Evolutionary conservation across 2,888 invertebrate species (phyloP), one percentile per base, ranked within the genome.

Genomic region (Dryocosmus kuriphilus): DNA sequence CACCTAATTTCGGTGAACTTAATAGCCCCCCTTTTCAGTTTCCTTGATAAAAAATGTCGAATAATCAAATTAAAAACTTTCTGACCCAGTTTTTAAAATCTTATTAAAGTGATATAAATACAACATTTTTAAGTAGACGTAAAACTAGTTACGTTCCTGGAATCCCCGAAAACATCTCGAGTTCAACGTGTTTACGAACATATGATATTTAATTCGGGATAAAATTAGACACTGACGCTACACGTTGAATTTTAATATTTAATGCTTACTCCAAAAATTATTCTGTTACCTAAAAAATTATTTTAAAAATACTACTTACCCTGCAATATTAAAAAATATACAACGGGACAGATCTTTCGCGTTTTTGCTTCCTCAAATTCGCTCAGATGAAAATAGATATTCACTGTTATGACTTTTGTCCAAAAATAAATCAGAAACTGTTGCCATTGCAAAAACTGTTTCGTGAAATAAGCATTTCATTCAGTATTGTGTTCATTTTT

Each of bases 341-440:
- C 9, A 41, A 11, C 24, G 24, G 35, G 22, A 32, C 7, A 27
- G 9, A 6, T 67, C 22, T 60, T 60, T 24, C 16, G 16, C 16
- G 19, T 27, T n/a, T 71, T 30, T 27, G 30, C 60, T 71, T 51
- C 55, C 71, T 71, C 46, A 22, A 5, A 71, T 55, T 51, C 30
- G 16, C 19, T 67, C 46, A 67, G 51, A 51, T 71, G 71, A 71
- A 71, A 71, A 71, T 71, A 71, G 71, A 71, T 30, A 19, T 71
- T 30, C 30, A 30, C 30, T n/a, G n/a, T n/a, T n/a, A n/a, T n/a
- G n/a, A n/a, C n/a, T 71, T 32, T 71, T 71, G 32, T 71, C 71
- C 51, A 71, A 71, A 71, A 71, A 71, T 71, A 71, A 71, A 71
- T 71, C 51, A 51, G 51, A 30, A 14, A 19, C 71, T n/a, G 51